These are phyloP conservation scores for Acrobasis consociella DNA, from an alignment of 2,888 invertebrate species.

Conservation along the genomic window DNA sequence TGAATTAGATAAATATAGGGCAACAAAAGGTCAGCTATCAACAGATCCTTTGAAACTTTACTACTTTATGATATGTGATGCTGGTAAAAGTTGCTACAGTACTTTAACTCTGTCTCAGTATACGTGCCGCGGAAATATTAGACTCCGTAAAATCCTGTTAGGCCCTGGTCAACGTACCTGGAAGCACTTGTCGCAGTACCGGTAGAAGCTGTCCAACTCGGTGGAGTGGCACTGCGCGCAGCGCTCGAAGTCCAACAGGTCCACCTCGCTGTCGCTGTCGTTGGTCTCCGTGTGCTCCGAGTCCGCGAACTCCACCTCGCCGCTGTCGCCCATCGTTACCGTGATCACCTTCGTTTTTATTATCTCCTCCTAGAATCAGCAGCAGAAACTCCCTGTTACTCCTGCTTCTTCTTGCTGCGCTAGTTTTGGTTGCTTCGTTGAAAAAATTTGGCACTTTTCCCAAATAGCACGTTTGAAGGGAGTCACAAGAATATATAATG, in stretches of 20 bases:
- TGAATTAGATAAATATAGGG: too few relatives aligned
- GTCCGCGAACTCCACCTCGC: constrained; percentile 69
- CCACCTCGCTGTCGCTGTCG: constrained; percentile 76
- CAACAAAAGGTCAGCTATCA: too few relatives aligned
- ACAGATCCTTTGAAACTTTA: too few relatives aligned
- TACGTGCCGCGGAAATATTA: too few relatives aligned
- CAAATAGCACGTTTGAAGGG: too few relatives aligned
- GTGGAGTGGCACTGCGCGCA: constrained; percentile 85
- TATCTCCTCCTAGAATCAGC: constrained; percentile 65
- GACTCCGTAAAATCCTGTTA: too few relatives aligned
- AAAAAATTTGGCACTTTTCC: too few relatives aligned
- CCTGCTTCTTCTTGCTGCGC: background rate
- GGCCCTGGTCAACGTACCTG: constrained; percentile 72
- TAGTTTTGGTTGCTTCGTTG: too few relatives aligned
- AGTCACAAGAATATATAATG: too few relatives aligned
- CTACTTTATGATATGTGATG: too few relatives aligned
- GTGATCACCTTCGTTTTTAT: constrained; percentile 68
- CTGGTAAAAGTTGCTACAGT: background rate
- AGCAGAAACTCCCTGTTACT: background rate
- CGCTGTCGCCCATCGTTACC: constrained; percentile 62
- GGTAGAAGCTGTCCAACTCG: constrained; percentile 85
- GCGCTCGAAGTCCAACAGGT: constrained; percentile 83
- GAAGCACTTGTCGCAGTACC: constrained; percentile 88
- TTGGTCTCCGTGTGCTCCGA: constrained; percentile 65
- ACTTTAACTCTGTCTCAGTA: background rate